A percentile compares a stretch with the other conserved stretches of the same genome.
phyloP scores from a whole-genome alignment of 1,140 invertebrate species.

The Drosophila orena region DNA sequence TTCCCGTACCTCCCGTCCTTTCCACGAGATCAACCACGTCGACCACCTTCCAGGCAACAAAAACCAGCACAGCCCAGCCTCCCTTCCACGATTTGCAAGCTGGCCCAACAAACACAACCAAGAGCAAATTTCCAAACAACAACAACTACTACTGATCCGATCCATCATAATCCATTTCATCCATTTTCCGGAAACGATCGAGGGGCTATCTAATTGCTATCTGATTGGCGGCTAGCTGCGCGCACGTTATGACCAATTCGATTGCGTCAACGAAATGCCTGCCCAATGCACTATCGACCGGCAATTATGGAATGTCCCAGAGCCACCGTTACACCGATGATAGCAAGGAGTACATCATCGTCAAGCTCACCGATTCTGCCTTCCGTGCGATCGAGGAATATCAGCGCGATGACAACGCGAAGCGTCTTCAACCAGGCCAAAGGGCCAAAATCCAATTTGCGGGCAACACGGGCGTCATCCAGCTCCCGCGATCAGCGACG shows the following conservation, averaged over 20 bases:
- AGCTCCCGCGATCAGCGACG: conserved; percentile 78
- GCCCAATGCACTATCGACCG: conserved; percentile 92
- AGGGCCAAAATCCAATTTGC: conserved; percentile 74
- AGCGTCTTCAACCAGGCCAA: conserved; percentile 87
- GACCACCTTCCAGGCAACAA: conserved; percentile 10
- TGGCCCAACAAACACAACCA: conserved; percentile 21
- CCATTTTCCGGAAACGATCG: conserved; percentile 6
- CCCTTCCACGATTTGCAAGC: conserved; percentile 32
- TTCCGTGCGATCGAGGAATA: conserved; percentile 95
- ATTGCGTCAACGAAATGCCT: conserved; percentile 91
- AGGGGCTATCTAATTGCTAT: conserved; percentile 32
- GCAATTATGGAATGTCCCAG: conserved; percentile 97
- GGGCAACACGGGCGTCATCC: conserved; percentile 77
- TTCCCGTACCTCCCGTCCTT: conserved; percentile 27
- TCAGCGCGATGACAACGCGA: conserved; percentile 88
- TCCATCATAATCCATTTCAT: neutral
- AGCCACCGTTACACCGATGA: conserved; percentile 90
- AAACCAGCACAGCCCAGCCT: conserved; percentile 4
- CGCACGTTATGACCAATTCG: conserved; percentile 85
- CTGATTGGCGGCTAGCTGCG: conserved; percentile 52
- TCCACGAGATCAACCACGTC: conserved; percentile 3
- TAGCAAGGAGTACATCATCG: conserved; percentile 95
- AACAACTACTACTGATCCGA: neutral
- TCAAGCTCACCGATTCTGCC: conserved; percentile 97
- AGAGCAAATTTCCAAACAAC: neutral